Evolutionary conservation across 2,888 invertebrate species (phyloP), one percentile per base, ranked within the genome.

Genomic region (Alloplasta piceator): DNA sequence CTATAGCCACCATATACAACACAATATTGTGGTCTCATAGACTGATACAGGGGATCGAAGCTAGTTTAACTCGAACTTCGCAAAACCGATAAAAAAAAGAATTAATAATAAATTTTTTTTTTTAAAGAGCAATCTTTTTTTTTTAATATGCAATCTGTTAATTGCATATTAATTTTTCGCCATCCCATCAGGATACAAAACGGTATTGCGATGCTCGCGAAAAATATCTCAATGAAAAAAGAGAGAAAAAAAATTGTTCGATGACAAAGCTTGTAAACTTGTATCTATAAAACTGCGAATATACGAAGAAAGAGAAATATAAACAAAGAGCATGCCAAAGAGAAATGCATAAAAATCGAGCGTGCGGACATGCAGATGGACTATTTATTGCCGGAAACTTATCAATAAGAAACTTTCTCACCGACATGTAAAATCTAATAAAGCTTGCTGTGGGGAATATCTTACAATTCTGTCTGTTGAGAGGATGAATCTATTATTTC

Each of bases 1-100:
- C 94, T 94, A 93, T 88, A 91, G 93, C 91, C 92, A 26, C 26
- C 92, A 93, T 90, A 89, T 88, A 91, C 90, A 93, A 93, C 92
- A 93, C 91, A 93, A 93, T 85, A 92, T 92, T 88, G 84, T 88
- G 83, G 87, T 90, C 90, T 90, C 89, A 90, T 87, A 89, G 86
- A 90, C 86, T 87, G 82, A 82, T 85, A 84, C 58, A 81, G 61
- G 61, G 61, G 75, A 48, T 63, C 79, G 76, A 78, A 75, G 64
- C 72, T 72, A 81, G 73, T 78, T 50, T 52, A 68, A 12, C 52
- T 73, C 78, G 64, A 26, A 67, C 80, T 63, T 78, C 72, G 66
- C 78, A 78, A 61, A 52, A 78, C 68, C 73, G 73, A 48, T 68
- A 9, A 52, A 60, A 50, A 71, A 48, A 39, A 6, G 14, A 58